A percentile compares a stretch with the other conserved stretches of the same genome.
Evolutionary conservation across 2,888 invertebrate genomes (phyloP).

Genomic region (Cryptocephalus moraei): DNA sequence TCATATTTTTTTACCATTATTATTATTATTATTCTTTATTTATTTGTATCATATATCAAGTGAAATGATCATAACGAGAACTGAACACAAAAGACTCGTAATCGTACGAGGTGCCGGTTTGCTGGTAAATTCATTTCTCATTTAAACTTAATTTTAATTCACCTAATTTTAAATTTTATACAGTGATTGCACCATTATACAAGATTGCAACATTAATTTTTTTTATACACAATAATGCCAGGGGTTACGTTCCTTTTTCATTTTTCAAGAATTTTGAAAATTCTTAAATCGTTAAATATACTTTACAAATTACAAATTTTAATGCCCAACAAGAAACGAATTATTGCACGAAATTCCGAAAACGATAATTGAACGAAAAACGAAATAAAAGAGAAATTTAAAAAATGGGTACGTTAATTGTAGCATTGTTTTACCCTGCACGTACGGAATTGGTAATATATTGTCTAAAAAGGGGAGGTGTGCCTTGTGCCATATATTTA

Average conservation of each 20-base stretch:
- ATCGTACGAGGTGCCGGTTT: slow-evolving; percentile 34
- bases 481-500: too few species aligned
- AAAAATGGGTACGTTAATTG: slow-evolving; percentile 11
- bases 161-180: slow-evolving; percentile 21
- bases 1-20: slow-evolving; percentile 2
- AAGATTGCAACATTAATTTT: slow-evolving; percentile 34
- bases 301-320: slow-evolving; percentile 13
- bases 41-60: neutral
- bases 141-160: neutral
- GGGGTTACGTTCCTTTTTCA: slow-evolving; percentile 37
- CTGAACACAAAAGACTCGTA: slow-evolving; percentile 8
- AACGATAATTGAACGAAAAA: slow-evolving; percentile 3
- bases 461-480: too few species aligned
- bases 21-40: neutral
- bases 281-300: slow-evolving; percentile 7
- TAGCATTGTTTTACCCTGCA: slow-evolving; percentile 25
- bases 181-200: slow-evolving; percentile 38
- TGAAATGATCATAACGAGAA: slow-evolving; percentile 6
- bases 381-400: slow-evolving; percentile 5
- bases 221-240: slow-evolving; percentile 39
- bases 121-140: slow-evolving; percentile 5
- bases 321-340: slow-evolving; percentile 10
- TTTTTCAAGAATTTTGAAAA: slow-evolving; percentile 18
- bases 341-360: slow-evolving; percentile 16
- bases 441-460: slow-evolving; percentile 9